Conservation (phyloP, 2,888 invertebrate species). For the Epistrophe grossulariae region DNA sequence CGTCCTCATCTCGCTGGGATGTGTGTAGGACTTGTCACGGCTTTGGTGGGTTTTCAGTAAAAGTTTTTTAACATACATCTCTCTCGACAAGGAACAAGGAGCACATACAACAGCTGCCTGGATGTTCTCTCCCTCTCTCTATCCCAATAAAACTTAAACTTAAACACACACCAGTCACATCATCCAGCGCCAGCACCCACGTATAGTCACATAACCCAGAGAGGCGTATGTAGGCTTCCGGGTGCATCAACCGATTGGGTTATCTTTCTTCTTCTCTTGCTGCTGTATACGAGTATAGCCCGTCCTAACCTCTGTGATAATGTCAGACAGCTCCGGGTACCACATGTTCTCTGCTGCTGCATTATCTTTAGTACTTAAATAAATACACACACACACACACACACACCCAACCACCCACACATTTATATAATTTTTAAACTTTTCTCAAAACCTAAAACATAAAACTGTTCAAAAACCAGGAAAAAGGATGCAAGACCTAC, state of each 20-base stretch:
- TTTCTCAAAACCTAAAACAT: slow-evolving; percentile 62
- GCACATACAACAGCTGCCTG: slow-evolving; percentile 42
- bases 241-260: slow-evolving; percentile 76
- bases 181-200: not conserved
- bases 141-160: slow-evolving; percentile 18
- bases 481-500: slow-evolving; percentile 56
- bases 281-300: not conserved
- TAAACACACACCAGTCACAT: not conserved
- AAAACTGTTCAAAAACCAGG: slow-evolving; percentile 61
- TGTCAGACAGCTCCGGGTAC: slow-evolving; percentile 66
- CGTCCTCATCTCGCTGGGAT: slow-evolving; percentile 15
- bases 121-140: not conserved
- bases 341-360: slow-evolving; percentile 49
- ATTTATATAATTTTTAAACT: slow-evolving; percentile 47
- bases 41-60: slow-evolving; percentile 60
- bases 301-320: slow-evolving; percentile 44
- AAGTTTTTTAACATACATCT: slow-evolving; percentile 69
- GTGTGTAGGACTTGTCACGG: slow-evolving; percentile 54
- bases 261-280: slow-evolving; percentile 54
- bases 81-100: slow-evolving; percentile 41
- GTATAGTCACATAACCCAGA: slow-evolving; percentile 21
- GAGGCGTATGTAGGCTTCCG: slow-evolving; percentile 66
- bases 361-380: slow-evolving; percentile 31
- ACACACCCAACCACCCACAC: too few species aligned
- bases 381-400: not conserved